These are phyloP conservation scores for Cardiocondyla obscurior DNA, from an alignment of 1,140 invertebrate genomes.

Conservation along the genomic window DNA sequence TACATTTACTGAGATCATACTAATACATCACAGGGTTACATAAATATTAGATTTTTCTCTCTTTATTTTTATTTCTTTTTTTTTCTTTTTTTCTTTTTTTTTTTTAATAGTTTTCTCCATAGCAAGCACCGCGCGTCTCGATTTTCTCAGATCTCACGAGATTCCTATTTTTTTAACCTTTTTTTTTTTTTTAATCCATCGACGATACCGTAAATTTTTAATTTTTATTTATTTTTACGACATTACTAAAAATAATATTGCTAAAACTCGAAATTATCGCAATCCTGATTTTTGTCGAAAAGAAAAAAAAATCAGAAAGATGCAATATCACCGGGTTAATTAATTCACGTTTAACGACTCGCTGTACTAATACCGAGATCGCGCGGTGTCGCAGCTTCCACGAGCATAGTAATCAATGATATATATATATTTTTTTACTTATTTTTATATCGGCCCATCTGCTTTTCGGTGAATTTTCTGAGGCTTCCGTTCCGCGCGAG, in stretches of 20 bases:
- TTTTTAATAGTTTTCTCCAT: constrained; percentile 62
- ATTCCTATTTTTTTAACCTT: constrained; percentile 50
- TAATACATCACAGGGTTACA: constrained; percentile 85
- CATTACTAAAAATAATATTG: not conserved
- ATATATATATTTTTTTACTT: no score
- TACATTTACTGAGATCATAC: constrained; percentile 84
- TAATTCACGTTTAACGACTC: not conserved
- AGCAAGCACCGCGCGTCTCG: constrained; percentile 44
- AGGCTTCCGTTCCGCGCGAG: not conserved
- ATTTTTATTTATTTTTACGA: constrained; percentile 4
- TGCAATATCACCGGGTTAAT: not conserved
- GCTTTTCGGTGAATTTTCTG: not conserved
- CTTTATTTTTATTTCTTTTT: constrained; percentile 71
- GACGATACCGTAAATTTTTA: not conserved
- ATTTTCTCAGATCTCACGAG: constrained; percentile 61
- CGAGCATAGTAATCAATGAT: not conserved
- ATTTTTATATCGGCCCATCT: not conserved
- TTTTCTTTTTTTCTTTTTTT: constrained; percentile 71
- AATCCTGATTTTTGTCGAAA: not conserved
- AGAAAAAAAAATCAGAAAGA: not conserved
- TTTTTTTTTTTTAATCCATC: not conserved
- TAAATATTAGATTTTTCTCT: constrained; percentile 78
- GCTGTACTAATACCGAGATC: constrained; percentile 5
- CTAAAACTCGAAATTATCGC: not conserved
- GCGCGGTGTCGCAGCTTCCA: not conserved